Evolutionary conservation across 2,797 vertebrate genomes (phyloP).

Genomic region (Chromis chromis): DNA sequence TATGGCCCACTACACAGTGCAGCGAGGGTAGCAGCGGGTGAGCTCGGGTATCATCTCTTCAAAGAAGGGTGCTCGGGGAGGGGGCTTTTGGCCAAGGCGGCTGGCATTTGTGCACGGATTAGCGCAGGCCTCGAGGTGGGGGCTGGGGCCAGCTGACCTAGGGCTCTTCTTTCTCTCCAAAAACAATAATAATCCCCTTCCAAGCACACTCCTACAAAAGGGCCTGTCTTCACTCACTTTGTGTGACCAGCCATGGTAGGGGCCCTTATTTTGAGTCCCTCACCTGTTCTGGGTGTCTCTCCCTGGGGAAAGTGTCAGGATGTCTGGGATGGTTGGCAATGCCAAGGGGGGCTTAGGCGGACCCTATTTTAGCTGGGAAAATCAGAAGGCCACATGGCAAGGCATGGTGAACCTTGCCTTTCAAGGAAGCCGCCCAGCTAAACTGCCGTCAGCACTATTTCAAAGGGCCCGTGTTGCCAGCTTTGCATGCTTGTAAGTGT

Average conservation of each 20-base stretch:
- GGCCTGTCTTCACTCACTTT: conserved; percentile 87
- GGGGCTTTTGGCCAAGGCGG: conserved; percentile 83
- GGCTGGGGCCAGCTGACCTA: conserved; percentile 84
- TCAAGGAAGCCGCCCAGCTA: conserved; percentile 84
- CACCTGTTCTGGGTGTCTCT: conserved; percentile 89
- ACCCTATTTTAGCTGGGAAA: conserved; percentile 90
- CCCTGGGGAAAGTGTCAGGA: conserved; percentile 88
- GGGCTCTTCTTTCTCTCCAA: conserved; percentile 87
- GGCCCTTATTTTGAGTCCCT: conserved; percentile 86
- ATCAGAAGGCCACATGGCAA: conserved; percentile 86
- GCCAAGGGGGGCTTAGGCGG: conserved; percentile 86
- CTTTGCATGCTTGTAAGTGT: conserved; percentile 79
- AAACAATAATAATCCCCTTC: conserved; percentile 88
- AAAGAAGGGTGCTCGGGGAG: conserved; percentile 80
- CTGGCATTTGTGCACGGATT: conserved; percentile 87
- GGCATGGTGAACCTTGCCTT: conserved; percentile 85
- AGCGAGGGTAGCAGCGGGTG: conserved; percentile 67
- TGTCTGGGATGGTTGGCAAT: conserved; percentile 89
- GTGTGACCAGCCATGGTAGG: conserved; percentile 71
- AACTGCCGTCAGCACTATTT: conserved; percentile 87
- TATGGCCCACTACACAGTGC: conserved; percentile 65
- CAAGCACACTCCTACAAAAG: conserved; percentile 83
- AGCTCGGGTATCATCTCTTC: conserved; percentile 86
- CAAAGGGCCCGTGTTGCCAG: conserved; percentile 77
- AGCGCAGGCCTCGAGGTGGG: conserved; percentile 77